Conservation (phyloP, 2,113 vertebrate genomes). For the Phalacrocorax brasilianus region DNA sequence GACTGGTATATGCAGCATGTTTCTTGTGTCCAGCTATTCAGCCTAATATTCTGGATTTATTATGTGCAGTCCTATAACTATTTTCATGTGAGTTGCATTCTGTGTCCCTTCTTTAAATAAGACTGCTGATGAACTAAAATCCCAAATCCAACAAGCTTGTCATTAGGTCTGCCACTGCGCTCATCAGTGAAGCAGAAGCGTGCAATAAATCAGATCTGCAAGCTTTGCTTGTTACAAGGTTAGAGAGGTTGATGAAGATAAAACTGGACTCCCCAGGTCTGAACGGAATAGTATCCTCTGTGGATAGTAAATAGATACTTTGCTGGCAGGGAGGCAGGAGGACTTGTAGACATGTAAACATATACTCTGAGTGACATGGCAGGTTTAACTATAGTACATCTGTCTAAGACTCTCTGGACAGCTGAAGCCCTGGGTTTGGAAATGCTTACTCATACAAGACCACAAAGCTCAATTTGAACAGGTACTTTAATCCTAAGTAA, state of each 20-base stretch:
- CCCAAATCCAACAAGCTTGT: neutral
- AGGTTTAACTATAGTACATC: conserved; percentile 58
- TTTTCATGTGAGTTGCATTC: neutral
- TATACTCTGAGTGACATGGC: conserved; percentile 63
- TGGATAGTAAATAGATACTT: conserved; percentile 42
- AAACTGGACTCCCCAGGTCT: neutral
- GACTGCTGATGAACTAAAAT: neutral
- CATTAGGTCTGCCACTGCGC: neutral
- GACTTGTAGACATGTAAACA: conserved; percentile 39
- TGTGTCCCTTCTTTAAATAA: neutral
- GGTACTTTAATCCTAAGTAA: neutral
- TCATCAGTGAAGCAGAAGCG: neutral
- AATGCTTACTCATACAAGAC: conserved; percentile 61
- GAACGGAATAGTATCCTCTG: neutral
- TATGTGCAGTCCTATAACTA: rapidly evolving
- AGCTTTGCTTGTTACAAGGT: neutral
- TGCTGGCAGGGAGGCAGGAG: neutral
- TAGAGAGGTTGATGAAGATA: neutral
- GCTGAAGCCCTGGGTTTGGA: conserved; percentile 54
- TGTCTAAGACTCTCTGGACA: conserved; percentile 48
- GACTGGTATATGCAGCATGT: neutral
- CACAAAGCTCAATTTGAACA: neutral
- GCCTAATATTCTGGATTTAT: neutral
- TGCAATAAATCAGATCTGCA: neutral
- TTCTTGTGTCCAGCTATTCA: neutral